These are phyloP conservation scores for Aphelenchoides fujianensis DNA, from an alignment of 1,140 invertebrate species.

Conservation along the genomic window DNA sequence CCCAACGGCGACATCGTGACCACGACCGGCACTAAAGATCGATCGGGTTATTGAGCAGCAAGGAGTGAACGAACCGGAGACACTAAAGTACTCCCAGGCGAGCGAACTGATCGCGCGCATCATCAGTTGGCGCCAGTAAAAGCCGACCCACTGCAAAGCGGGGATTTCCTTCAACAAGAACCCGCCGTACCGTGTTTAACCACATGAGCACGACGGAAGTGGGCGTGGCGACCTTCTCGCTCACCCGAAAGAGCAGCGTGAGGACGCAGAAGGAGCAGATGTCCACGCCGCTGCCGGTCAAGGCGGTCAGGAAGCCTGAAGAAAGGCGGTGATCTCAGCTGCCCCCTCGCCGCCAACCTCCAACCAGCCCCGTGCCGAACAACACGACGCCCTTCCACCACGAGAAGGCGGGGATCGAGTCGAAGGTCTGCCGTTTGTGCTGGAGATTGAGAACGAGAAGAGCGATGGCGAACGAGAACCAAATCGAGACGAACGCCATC, in stretches of 20 bases:
- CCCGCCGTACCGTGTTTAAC: constrained; percentile 38
- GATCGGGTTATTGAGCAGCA: constrained; percentile 2
- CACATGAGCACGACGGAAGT: constrained; percentile 53
- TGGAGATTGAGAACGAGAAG: constrained; percentile 49
- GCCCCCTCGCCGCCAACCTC: constrained; percentile 41
- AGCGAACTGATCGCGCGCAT: constrained; percentile 31
- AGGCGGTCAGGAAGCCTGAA: constrained; percentile 28
- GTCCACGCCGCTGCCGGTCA: constrained; percentile 28
- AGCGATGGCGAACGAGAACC: constrained; percentile 57
- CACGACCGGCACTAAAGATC: constrained; percentile 43
- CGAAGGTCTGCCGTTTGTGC: constrained; percentile 50
- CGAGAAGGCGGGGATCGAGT: constrained; percentile 43
- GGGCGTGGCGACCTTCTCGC: constrained; percentile 53
- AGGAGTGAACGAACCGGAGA: not conserved
- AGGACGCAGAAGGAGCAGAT: constrained; percentile 46
- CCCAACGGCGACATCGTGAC: constrained; percentile 41
- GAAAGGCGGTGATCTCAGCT: constrained; percentile 15
- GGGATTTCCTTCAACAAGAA: constrained; percentile 12
- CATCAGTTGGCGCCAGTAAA: constrained; percentile 48
- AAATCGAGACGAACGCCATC: constrained; percentile 58
- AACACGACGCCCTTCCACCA: constrained; percentile 46
- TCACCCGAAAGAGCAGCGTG: constrained; percentile 43
- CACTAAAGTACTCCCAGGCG: constrained; percentile 43
- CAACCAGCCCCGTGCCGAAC: constrained; percentile 49
- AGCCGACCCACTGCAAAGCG: constrained; percentile 33